A percentile compares a stretch with the other conserved stretches of the same genome.
Conservation (phyloP, 2,888 invertebrate species). For the Perizoma affinitatum region DNA sequence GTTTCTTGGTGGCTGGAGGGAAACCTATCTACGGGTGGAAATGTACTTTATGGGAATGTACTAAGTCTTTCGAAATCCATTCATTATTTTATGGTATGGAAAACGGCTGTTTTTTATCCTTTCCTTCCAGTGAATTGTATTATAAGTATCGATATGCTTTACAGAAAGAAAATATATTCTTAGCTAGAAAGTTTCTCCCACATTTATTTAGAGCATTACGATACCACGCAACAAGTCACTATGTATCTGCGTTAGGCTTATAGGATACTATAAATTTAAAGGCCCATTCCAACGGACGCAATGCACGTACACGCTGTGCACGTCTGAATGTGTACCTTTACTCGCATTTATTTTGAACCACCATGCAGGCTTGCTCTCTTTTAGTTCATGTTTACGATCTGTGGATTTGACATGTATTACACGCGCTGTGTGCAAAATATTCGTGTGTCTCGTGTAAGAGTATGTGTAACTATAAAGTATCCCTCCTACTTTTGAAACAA, state of each 20-base stretch:
- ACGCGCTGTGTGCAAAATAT: no score
- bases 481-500: no score
- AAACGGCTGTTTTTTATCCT: constrained; percentile 32
- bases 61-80: constrained; percentile 58
- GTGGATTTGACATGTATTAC: no score
- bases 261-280: constrained; percentile 17
- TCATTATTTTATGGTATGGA: constrained; percentile 47
- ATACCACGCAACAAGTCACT: constrained; percentile 13
- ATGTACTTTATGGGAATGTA: constrained; percentile 65
- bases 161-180: not conserved
- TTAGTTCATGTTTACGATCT: no score
- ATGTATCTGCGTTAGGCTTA: constrained; percentile 3
- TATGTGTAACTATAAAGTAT: no score
- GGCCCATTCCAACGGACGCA: no score
- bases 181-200: not conserved
- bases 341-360: no score
- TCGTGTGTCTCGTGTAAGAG: no score
- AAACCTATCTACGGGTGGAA: constrained; percentile 70
- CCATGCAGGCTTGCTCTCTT: no score
- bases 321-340: no score
- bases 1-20: constrained; percentile 76
- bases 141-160: not conserved
- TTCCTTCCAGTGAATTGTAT: constrained; percentile 15
- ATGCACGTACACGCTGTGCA: no score
- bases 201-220: not conserved